Percentiles rank a stretch among this genome's conserved stretches.
These are phyloP conservation scores for Alfaro cultratus DNA, from an alignment of 2,797 vertebrate species.

Conservation along the genomic window DNA sequence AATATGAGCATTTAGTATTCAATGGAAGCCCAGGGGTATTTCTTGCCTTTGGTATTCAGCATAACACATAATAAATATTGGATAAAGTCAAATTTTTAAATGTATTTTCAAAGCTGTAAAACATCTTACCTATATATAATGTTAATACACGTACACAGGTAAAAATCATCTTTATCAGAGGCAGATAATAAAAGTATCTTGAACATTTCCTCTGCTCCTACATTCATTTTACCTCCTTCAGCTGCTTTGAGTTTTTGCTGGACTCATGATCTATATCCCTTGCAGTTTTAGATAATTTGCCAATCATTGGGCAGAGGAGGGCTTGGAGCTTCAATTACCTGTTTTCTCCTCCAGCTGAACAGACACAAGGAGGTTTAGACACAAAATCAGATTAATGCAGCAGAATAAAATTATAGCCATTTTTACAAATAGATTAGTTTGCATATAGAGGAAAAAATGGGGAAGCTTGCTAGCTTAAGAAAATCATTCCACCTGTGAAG, in stretches of 20 bases:
- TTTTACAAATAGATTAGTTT: not conserved
- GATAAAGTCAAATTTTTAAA: not conserved
- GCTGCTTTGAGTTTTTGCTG: constrained; percentile 10
- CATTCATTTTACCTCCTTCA: constrained; percentile 19
- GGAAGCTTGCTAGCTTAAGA: not conserved
- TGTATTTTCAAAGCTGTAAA: not conserved
- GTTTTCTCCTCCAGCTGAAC: constrained; percentile 24
- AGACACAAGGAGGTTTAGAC: not conserved
- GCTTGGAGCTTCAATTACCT: constrained; percentile 33
- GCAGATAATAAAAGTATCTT: constrained; percentile 10
- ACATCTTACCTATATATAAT: not conserved
- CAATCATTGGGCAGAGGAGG: constrained; percentile 52
- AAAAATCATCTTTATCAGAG: not conserved
- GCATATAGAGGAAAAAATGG: not conserved
- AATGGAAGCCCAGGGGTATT: not conserved
- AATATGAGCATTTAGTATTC: not conserved
- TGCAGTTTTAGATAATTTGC: constrained; percentile 44
- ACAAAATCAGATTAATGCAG: not conserved
- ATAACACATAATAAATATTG: not conserved
- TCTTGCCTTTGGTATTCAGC: not conserved
- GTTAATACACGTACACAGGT: not conserved
- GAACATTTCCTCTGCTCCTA: constrained; percentile 3
- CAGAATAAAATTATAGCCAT: not conserved
- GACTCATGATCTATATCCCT: constrained; percentile 38
- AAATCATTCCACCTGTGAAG: not conserved